phyloP scores from a whole-genome alignment of 2,888 invertebrate genomes.

The Idaea biselata region DNA sequence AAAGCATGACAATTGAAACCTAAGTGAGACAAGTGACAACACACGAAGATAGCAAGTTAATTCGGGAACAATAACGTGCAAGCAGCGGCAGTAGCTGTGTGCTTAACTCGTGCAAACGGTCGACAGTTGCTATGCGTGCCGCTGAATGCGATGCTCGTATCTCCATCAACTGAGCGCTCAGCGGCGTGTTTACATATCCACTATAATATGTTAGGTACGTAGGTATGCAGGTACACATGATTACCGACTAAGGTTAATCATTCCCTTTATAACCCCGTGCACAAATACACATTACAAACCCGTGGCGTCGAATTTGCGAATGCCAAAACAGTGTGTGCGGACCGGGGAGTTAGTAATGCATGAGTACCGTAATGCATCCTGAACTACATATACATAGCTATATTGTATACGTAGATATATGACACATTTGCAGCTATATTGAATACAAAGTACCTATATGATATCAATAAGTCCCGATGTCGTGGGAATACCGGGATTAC shows the following conservation, averaged over 20 bases:
- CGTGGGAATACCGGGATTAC: too few species aligned
- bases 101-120: constrained; percentile 46
- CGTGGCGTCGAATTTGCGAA: constrained; percentile 21
- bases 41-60: constrained; percentile 1
- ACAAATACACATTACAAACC: constrained; percentile 29
- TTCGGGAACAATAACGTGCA: constrained; percentile 26
- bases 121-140: constrained; percentile 63
- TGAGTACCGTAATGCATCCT: constrained; percentile 6
- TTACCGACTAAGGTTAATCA: constrained; percentile 66
- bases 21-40: neutral
- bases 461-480: neutral
- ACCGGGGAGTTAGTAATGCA: constrained; percentile 15
- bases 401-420: neutral
- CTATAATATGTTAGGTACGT: constrained; percentile 42
- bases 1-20: neutral
- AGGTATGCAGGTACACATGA: constrained; percentile 49
- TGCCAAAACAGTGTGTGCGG: constrained; percentile 15
- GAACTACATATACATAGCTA: neutral
- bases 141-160: constrained; percentile 50
- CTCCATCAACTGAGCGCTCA: constrained; percentile 27
- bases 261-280: constrained; percentile 59
- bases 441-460: too few species aligned
- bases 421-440: too few species aligned
- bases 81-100: constrained; percentile 36
- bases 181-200: constrained; percentile 47